Conservation (phyloP, 2,797 vertebrate species). For the Champsocephalus gunnari region DNA sequence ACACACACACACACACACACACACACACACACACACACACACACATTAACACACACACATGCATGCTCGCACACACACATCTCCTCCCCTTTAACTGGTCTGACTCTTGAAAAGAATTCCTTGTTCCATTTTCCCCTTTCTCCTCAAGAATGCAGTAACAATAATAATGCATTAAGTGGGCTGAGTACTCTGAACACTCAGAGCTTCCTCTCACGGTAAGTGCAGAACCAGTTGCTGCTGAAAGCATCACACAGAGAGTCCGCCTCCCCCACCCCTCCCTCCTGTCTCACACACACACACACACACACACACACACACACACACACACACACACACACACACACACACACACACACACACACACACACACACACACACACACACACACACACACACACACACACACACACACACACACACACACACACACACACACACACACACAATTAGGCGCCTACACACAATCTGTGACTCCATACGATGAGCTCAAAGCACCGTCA, state of each 20-base stretch:
- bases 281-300: conserved; percentile 28
- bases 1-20: not conserved
- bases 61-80: not conserved
- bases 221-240: conserved; percentile 82
- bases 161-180: conserved; percentile 87
- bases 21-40: not conserved
- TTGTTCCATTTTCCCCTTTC: conserved; percentile 74
- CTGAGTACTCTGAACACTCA: conserved; percentile 83
- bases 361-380: conserved; percentile 22
- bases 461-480: conserved; percentile 24
- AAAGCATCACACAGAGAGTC: conserved; percentile 81
- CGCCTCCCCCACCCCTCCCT: not conserved
- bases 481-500: conserved; percentile 33
- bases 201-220: conserved; percentile 83
- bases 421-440: conserved; percentile 14
- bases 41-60: not conserved
- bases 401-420: conserved; percentile 19
- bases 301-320: conserved; percentile 25
- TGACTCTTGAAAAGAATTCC: conserved; percentile 81
- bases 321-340: no score
- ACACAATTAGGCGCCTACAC: conserved; percentile 30
- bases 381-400: conserved; percentile 28
- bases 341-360: no score
- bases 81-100: conserved; percentile 57
- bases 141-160: conserved; percentile 85